phyloP scores from a whole-genome alignment of 2,113 vertebrate genomes.

The Pedionomus torquatus region DNA sequence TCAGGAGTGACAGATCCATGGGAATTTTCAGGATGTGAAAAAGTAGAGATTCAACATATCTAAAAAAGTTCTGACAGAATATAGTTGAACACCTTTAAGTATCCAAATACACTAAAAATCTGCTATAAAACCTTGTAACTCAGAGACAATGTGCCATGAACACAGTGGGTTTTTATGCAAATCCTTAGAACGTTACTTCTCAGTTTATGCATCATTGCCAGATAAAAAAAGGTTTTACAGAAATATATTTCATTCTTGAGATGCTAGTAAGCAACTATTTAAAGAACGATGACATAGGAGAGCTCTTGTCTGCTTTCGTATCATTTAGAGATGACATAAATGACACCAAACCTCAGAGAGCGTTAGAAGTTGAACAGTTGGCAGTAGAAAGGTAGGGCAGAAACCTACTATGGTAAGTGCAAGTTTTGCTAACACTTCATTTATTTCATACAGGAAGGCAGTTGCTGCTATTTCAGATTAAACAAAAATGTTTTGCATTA shows the following conservation, averaged over 20 bases:
- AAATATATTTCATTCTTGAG: not conserved
- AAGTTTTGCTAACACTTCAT: not conserved
- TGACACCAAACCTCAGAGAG: not conserved
- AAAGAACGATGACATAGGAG: not conserved
- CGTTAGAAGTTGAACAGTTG: not conserved
- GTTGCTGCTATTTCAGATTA: not conserved
- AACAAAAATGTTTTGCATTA: not conserved
- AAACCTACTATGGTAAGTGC: not conserved
- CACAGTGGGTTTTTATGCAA: not conserved
- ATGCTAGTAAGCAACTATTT: not conserved
- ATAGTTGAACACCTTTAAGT: not conserved
- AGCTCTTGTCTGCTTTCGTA: not conserved
- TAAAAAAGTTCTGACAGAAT: not conserved
- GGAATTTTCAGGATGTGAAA: not conserved
- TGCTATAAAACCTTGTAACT: constrained; percentile 18
- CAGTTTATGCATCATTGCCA: constrained; percentile 19
- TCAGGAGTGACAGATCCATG: not conserved
- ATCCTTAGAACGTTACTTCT: not conserved
- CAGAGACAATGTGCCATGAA: constrained; percentile 14
- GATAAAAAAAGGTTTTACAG: constrained; percentile 20
- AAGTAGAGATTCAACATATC: not conserved
- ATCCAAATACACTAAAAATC: not conserved
- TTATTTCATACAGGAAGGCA: not conserved
- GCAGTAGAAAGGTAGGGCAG: not conserved
- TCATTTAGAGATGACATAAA: not conserved